Base-by-base conservation (phyloP, 2,888 invertebrate genomes). In the Tinea trinotella region DNA sequence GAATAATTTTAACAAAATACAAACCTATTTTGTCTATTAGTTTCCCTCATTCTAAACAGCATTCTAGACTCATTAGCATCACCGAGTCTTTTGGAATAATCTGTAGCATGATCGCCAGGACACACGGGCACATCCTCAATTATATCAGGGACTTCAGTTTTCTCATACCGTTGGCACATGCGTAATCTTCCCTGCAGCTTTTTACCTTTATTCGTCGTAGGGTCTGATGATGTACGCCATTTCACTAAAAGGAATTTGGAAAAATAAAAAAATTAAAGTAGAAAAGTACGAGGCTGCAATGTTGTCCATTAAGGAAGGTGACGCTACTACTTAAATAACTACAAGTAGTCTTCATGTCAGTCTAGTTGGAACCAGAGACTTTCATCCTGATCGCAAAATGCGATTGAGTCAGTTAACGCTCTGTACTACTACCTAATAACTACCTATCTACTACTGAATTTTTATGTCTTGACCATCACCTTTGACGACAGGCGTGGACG, bases 51-150 rank as follows among this genome's bases (percentile, higher is more conserved):
- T 59, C 76, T 73, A 59, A 85, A 84, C n/a, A 66, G 69, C 1
- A 79, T 75, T 60, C 77, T 70, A 1, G 72, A 61, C 2, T 77
- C 77, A 1, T 59, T 56, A 7, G 58, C 15, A 7, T 72, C 66
- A 1, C 69, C 70, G 56, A 65, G 73, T 53, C 70, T 68, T 61
- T 76, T 78, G 20, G 65, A 63, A 18, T 57, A 57, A 54, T 71
- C 71, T 13, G 73, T 65, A 5, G 66, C 65, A 53, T 76, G 71
- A 52, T 80, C 80, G 4, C 74, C 76, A 0, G 82, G 75, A 56
- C 86, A 86, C 0, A 83, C 87, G 0, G 87, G 86, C 1, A 87
- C 87, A 0, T 84, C 87, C 56, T 87, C 87, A 15, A 87, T 87
- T 1, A 87, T 87, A 55, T 87, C 87, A 0, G 87, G 87, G 2